phyloP scores from a whole-genome alignment of 2,113 vertebrate species.

The Hystrix brachyura region DNA sequence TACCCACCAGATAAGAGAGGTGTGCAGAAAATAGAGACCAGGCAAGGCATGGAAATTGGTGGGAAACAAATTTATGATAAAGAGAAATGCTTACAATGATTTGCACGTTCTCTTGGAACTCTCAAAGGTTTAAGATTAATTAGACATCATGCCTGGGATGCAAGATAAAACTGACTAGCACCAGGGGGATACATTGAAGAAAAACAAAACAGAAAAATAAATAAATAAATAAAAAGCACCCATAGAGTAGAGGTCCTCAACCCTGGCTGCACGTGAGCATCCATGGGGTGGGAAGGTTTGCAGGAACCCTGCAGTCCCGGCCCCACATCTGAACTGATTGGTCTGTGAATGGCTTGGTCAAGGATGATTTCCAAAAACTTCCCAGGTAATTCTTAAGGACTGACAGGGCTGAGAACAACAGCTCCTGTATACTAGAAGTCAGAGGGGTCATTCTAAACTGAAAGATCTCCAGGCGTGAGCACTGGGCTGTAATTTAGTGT shows the following conservation, averaged over 20 bases:
- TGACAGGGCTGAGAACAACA: not conserved
- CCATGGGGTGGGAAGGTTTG: not conserved
- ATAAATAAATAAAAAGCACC: not conserved
- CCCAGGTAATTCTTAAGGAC: not conserved
- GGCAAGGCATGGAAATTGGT: not conserved
- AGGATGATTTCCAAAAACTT: not conserved
- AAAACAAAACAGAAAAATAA: too few species aligned
- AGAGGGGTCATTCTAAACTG: not conserved
- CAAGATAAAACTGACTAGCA: not conserved
- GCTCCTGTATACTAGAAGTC: not conserved
- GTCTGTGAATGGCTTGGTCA: not conserved
- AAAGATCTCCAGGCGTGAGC: not conserved
- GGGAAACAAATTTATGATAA: not conserved
- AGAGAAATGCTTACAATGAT: not conserved
- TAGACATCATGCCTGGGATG: not conserved
- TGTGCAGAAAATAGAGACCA: not conserved
- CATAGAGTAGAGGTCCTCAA: not conserved
- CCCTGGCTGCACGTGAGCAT: too few species aligned
- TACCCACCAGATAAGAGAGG: not conserved
- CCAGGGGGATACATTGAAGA: not conserved
- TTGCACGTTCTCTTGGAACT: not conserved
- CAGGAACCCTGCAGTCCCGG: too few species aligned
- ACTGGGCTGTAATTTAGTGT: too few species aligned
- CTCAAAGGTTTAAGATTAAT: not conserved
- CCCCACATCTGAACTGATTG: not conserved